These are phyloP conservation scores for Petrocephalus microphthalmus DNA, from an alignment of 2,113 vertebrate genomes.

Conservation along the genomic window DNA sequence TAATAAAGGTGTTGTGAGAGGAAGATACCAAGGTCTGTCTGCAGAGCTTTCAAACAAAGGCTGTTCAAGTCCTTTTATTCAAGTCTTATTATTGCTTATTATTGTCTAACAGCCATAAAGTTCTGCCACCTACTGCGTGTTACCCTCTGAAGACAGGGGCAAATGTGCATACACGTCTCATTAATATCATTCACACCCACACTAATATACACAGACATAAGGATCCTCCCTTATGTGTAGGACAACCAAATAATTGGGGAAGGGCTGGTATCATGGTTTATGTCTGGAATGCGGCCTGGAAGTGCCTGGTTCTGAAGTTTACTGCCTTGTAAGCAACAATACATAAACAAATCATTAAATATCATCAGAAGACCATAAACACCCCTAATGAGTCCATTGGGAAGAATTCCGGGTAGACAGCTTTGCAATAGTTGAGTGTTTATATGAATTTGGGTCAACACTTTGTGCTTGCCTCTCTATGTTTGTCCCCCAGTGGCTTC, in stretches of 20 bases:
- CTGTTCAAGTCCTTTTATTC: conserved; percentile 2
- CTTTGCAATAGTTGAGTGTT: conserved; percentile 56
- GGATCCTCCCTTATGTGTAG: not conserved
- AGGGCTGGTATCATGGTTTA: conserved; percentile 12
- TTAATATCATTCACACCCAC: not conserved
- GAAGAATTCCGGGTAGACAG: conserved; percentile 42
- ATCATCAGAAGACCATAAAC: conserved; percentile 47
- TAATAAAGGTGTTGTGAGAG: not conserved
- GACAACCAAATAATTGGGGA: not conserved
- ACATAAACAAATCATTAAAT: conserved; percentile 62
- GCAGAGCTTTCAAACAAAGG: conserved; percentile 10
- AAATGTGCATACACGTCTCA: not conserved
- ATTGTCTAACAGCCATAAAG: conserved; percentile 16
- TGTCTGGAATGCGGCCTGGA: conserved; percentile 17
- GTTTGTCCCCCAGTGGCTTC: conserved; percentile 19
- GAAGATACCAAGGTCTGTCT: conserved; percentile 21
- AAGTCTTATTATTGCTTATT: conserved; percentile 7
- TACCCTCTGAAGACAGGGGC: conserved; percentile 9
- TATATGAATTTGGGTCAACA: conserved; percentile 58
- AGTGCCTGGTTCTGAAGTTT: conserved; percentile 40
- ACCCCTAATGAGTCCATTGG: conserved; percentile 54
- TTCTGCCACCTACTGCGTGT: not conserved
- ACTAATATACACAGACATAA: not conserved
- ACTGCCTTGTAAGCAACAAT: conserved; percentile 46
- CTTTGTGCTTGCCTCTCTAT: conserved; percentile 33